Evolutionary conservation across 2,797 vertebrate species (phyloP), one percentile per base, ranked within the genome.

Genomic region (Chelon auratus): DNA sequence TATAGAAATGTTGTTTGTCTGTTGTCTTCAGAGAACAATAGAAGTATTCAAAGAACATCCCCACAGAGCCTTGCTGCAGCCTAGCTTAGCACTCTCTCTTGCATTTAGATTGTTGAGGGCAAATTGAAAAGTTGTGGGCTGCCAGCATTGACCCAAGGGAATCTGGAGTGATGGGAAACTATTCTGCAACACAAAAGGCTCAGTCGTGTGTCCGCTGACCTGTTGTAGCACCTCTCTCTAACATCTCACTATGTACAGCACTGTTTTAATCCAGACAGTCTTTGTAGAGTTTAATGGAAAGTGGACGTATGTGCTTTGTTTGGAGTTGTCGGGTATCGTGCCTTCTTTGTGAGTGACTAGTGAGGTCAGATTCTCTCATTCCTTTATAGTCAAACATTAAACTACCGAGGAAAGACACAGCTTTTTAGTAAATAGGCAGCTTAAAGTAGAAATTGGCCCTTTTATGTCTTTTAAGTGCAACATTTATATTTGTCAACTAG

Each of bases 331-430:
- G 50, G 12, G 36, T 62, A 56, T 66, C 71, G 55, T 39, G 18
- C 36, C 37, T 65, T 54, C 48, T 58, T 40, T 50, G 36, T 20
- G 58, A 70, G 45, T 48, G 48, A 78, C 62, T 43, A 61, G 26
- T 68, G 53, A 80, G 84, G 73, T 83, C 79, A 89, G 30, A 82
- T 84, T 82, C 58, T 72, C 18, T 75, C 58, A 55, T 75, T 67
- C 39, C 17, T 75, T 62, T 69, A 40, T 53, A 53, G 66, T 73
- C 12, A 75, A 79, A 80, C 58, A 80, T 83, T 69, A 73, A 83
- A 78, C 69, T 60, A 43, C 18, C 17, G 60, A 47, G n/a, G 22
- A 62, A 57, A 26, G 9, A 24, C 45, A 24, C 30, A 36, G 58
- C 33, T 51, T 72, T 81, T 60, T 70, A 63, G 45, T 75, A 86